phyloP scores from a whole-genome alignment of 2,888 invertebrate species.

The Empis stercorea region DNA sequence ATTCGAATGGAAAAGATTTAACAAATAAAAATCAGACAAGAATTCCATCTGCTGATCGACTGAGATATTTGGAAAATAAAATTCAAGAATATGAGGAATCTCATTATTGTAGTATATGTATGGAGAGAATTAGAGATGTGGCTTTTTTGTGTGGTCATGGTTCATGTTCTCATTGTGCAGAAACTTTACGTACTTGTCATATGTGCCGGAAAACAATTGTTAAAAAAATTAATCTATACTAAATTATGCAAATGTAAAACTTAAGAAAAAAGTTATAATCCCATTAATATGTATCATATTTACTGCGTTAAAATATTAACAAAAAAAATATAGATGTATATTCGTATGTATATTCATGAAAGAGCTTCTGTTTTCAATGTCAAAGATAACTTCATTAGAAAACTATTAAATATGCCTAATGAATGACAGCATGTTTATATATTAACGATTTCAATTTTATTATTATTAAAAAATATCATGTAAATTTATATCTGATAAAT shows the following conservation, averaged over 20 bases:
- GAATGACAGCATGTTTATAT: no score
- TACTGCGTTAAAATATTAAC: no score
- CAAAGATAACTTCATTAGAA: no score
- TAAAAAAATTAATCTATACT: constrained; percentile 36
- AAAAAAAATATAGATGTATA: no score
- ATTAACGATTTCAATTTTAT: no score
- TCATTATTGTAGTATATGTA: constrained; percentile 74
- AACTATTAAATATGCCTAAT: no score
- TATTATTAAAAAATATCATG: no score
- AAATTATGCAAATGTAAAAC: constrained; percentile 8
- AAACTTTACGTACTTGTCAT: constrained; percentile 69
- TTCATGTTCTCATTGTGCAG: constrained; percentile 69
- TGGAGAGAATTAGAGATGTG: constrained; percentile 70
- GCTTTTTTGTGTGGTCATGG: constrained; percentile 83
- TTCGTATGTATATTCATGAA: no score
- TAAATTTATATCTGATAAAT: no score
- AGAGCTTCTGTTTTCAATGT: no score
- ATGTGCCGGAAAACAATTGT: constrained; percentile 46
- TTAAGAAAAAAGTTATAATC: no score
- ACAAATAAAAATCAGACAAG: constrained; percentile 35
- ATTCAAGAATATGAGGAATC: constrained; percentile 79
- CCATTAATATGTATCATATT: no score
- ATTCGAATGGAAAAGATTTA: constrained; percentile 40
- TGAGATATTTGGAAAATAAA: constrained; percentile 56
- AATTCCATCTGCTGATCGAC: constrained; percentile 52